These are phyloP conservation scores for Dicranocentrus wangi DNA, from an alignment of 2,888 invertebrate species.

Conservation along the genomic window DNA sequence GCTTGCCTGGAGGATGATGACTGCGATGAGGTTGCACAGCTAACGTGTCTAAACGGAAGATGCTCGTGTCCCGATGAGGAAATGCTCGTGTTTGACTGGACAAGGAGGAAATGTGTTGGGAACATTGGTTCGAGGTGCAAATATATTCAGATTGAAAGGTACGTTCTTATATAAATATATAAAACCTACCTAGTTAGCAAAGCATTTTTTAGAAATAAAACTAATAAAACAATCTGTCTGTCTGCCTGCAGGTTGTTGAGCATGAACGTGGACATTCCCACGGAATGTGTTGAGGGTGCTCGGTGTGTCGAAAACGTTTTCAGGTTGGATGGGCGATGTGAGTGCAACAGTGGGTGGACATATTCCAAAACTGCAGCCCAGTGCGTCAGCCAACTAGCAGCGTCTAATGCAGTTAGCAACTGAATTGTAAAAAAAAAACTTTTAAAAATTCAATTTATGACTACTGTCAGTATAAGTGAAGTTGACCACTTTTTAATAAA, in stretches of 20 bases:
- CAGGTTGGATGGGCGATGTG: slow-evolving; percentile 60
- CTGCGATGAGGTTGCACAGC: slow-evolving; percentile 39
- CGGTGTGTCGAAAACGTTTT: slow-evolving; percentile 53
- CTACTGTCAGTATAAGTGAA: no score
- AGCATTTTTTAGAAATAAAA: no score
- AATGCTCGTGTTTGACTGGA: slow-evolving; percentile 39
- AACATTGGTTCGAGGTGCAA: slow-evolving; percentile 56
- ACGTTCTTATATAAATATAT: no score
- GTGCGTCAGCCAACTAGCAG: no score
- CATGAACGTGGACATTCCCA: slow-evolving; percentile 49
- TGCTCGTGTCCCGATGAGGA: slow-evolving; percentile 56
- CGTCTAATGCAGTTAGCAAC: no score
- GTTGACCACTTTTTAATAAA: no score
- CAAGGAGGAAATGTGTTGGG: slow-evolving; percentile 54
- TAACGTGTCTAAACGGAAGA: slow-evolving; percentile 60
- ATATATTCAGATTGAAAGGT: slow-evolving; percentile 42
- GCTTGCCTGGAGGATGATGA: slow-evolving; percentile 52
- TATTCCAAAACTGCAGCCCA: no score
- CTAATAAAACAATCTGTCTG: not conserved
- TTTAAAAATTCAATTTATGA: no score
- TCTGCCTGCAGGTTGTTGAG: no score
- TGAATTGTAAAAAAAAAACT: no score
- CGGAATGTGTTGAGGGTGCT: slow-evolving; percentile 51
- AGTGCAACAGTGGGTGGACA: slow-evolving; percentile 49
- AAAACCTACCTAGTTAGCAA: no score